phyloP scores from a whole-genome alignment of 2,888 invertebrate species.

The Deilephila elpenor region DNA sequence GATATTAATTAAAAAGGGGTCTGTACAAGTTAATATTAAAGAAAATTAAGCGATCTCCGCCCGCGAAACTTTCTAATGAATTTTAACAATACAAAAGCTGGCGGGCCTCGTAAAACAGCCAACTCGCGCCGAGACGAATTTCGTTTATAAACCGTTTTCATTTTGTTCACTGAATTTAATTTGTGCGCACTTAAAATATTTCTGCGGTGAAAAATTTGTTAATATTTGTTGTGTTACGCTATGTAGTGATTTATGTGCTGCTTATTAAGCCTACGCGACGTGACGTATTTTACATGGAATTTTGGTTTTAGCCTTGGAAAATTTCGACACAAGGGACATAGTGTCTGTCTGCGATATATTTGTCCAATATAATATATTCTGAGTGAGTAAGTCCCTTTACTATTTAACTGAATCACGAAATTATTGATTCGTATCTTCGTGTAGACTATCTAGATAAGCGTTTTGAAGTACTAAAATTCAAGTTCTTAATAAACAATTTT shows the following conservation, averaged over 20 bases:
- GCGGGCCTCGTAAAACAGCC: constrained; percentile 24
- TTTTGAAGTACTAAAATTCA: too few relatives aligned
- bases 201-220: neutral
- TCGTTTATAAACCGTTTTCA: constrained; percentile 12
- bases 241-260: neutral
- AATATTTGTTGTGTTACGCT: constrained; percentile 8
- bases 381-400: too few relatives aligned
- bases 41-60: constrained; percentile 83
- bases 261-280: neutral
- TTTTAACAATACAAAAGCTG: constrained; percentile 62
- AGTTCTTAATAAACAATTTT: too few relatives aligned
- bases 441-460: too few relatives aligned
- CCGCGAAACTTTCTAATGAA: constrained; percentile 75
- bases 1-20: constrained; percentile 85
- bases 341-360: too few relatives aligned
- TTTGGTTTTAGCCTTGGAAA: neutral
- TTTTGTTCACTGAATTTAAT: constrained; percentile 20
- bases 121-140: constrained; percentile 24
- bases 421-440: too few relatives aligned
- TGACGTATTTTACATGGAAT: neutral
- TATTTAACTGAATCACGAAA: too few relatives aligned
- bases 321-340: neutral
- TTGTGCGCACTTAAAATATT: constrained; percentile 15
- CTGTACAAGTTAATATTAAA: constrained; percentile 84
- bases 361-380: too few relatives aligned